Percentiles rank a stretch among this genome's conserved stretches.
Conservation (phyloP, 1,140 invertebrate genomes). For the Ganaspis sp. region DNA sequence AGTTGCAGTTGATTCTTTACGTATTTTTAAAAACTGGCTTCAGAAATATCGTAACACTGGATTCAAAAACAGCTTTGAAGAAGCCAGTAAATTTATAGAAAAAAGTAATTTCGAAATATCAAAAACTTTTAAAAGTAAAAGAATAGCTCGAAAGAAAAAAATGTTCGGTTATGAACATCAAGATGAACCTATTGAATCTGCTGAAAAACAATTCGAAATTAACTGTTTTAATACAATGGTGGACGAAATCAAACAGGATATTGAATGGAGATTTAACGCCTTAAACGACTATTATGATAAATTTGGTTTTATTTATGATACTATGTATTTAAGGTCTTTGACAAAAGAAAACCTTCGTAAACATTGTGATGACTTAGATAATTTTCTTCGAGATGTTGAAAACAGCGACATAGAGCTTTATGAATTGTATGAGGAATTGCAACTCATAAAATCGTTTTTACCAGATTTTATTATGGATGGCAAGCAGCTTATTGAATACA, state of each 20-base stretch:
- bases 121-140: not conserved
- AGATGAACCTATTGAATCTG: slow-evolving; percentile 37
- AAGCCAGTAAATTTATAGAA: slow-evolving; percentile 28
- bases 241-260: slow-evolving; percentile 22
- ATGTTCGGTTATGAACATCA: slow-evolving; percentile 1
- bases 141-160: slow-evolving; percentile 23
- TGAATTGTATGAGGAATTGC: slow-evolving; percentile 39
- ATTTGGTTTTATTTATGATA: slow-evolving; percentile 39
- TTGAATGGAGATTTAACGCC: slow-evolving; percentile 39
- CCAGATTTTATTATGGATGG: no score
- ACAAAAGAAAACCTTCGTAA: slow-evolving; percentile 39
- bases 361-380: slow-evolving; percentile 38
- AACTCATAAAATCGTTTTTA: no score
- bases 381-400: slow-evolving; percentile 34
- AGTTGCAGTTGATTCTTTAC: slow-evolving; percentile 59
- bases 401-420: slow-evolving; percentile 40
- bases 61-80: no score
- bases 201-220: slow-evolving; percentile 41
- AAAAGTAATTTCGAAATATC: not conserved
- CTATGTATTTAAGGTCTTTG: slow-evolving; percentile 3
- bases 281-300: slow-evolving; percentile 35
- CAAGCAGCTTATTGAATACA: slow-evolving; percentile 41
- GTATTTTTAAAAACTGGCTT: slow-evolving; percentile 52
- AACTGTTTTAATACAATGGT: slow-evolving; percentile 40
- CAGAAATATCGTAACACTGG: slow-evolving; percentile 59